Percentiles rank a stretch among this genome's conserved stretches.
Evolutionary conservation across 1,140 invertebrate genomes (phyloP).

Genomic region (Drosophila erecta): DNA sequence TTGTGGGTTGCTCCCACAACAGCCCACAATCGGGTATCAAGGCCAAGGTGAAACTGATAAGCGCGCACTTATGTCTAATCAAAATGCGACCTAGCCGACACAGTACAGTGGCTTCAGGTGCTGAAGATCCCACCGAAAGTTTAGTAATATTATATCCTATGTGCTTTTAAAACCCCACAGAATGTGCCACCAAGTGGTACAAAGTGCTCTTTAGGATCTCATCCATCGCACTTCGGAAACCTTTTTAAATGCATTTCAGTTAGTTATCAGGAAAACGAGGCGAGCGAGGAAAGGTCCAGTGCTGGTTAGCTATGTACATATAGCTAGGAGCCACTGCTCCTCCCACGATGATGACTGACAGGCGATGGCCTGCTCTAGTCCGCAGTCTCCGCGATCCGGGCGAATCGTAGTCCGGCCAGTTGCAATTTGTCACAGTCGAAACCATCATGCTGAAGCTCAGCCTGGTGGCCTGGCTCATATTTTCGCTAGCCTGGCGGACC

Average conservation of each 20-base stretch:
- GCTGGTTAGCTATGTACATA: too few species aligned
- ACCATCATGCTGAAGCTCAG: constrained; percentile 74
- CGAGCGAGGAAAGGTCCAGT: too few species aligned
- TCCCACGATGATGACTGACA: constrained; percentile 74
- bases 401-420: constrained; percentile 21
- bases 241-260: too few species aligned
- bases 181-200: background rate
- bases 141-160: too few species aligned
- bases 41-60: constrained; percentile 81
- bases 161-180: background rate
- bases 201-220: too few species aligned
- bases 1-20: constrained; percentile 65
- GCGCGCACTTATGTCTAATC: constrained; percentile 64
- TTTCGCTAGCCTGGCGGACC: constrained; percentile 73
- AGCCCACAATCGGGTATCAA: constrained; percentile 69
- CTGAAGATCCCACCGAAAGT: background rate
- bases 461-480: constrained; percentile 66
- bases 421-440: constrained; percentile 41
- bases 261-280: too few species aligned
- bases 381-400: constrained; percentile 13
- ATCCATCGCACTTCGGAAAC: too few species aligned
- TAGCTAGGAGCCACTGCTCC: constrained; percentile 5
- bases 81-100: constrained; percentile 60
- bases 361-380: constrained; percentile 15
- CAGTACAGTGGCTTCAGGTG: constrained; percentile 34